Conservation (phyloP, 1,140 invertebrate species). For the Drosophila kepulauana region DNA sequence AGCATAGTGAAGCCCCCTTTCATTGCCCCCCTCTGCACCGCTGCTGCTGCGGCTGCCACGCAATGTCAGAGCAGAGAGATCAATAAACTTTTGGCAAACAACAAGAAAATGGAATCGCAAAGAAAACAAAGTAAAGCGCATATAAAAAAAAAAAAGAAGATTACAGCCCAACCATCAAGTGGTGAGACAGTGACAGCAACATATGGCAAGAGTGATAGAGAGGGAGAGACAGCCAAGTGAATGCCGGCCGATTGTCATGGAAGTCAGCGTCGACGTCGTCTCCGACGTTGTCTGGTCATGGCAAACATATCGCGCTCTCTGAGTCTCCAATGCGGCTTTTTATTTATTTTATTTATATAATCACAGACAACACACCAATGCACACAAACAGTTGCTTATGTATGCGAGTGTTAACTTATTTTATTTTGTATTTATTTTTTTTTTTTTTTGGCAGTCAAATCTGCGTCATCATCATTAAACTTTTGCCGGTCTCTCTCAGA, state of each 20-base stretch:
- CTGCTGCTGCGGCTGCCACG: slow-evolving; percentile 24
- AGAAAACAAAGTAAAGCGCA: slow-evolving; percentile 79
- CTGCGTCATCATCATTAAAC: slow-evolving; percentile 75
- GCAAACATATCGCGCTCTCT: slow-evolving; percentile 59
- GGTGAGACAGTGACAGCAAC: slow-evolving; percentile 41
- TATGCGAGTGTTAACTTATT: slow-evolving; percentile 26
- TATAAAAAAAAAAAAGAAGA: slow-evolving; percentile 76
- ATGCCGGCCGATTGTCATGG: slow-evolving; percentile 53
- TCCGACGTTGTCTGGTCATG: slow-evolving; percentile 57
- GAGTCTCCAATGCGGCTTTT: slow-evolving; percentile 22
- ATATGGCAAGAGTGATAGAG: slow-evolving; percentile 21
- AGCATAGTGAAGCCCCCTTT: slow-evolving; percentile 1
- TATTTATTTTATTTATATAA: slow-evolving; percentile 57
- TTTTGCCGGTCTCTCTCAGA: slow-evolving; percentile 42
- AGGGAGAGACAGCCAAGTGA: slow-evolving; percentile 20
- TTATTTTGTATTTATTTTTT: slow-evolving; percentile 29
- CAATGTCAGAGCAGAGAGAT: slow-evolving; percentile 68
- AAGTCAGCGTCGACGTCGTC: slow-evolving; percentile 35
- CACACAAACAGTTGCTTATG: not conserved
- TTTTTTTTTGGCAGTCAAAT: slow-evolving; percentile 68
- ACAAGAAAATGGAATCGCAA: slow-evolving; percentile 78
- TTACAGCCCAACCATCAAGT: slow-evolving; percentile 66
- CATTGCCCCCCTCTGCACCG: not conserved
- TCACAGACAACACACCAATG: slow-evolving; percentile 41
- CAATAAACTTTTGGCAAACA: slow-evolving; percentile 83